Base-by-base conservation (phyloP, 2,113 vertebrate species). In the Coregonus clupeaformis region DNA sequence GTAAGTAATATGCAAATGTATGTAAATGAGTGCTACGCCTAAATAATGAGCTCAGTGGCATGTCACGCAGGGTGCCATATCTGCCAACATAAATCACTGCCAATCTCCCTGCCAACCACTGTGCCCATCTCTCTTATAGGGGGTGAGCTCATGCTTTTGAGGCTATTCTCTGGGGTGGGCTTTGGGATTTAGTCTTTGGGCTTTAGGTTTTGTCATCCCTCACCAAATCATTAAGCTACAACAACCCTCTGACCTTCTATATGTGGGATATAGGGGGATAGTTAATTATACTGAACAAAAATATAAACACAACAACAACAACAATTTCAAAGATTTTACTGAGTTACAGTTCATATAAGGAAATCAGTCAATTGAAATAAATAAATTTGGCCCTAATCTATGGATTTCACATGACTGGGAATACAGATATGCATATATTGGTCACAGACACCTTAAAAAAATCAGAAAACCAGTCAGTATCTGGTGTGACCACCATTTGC, bases 1-100 rank as follows among this genome's bases (percentile, higher is more conserved):
- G 79, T 69, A 70, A 77, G 66, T 59, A 0, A 1, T 81, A 89
- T 87, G 87, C 77, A 89, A 79, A 88, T 89, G 80, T 82, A 86
- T 84, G 82, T 77, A 75, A 73, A 80, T 70, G 45, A 25, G 13
- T 12, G 73, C 49, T 42, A 72, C 32, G 68, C 70, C 65, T 80
- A 20, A 72, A 76, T 86, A 84, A 88, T 87, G 82, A 85, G 75
- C 74, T 87, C 78, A 65, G 79, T n/a, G 52, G 45, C 42, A 71
- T 71, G 83, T 84, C 86, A 86, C 57, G 18, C 73, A 63, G 36
- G 75, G 57, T 82, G 73, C 75, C 67, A 2, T 66, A 85, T 80
- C 62, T 82, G 69, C 52, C 2, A 11, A 72, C 72, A 72, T 86
- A 76, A 85, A 87, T 85, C 77, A 69, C 57, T 0, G 70, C 59